Evolutionary conservation across 2,113 vertebrate species (phyloP).

Genomic region (Forbesichthys agassizii): DNA sequence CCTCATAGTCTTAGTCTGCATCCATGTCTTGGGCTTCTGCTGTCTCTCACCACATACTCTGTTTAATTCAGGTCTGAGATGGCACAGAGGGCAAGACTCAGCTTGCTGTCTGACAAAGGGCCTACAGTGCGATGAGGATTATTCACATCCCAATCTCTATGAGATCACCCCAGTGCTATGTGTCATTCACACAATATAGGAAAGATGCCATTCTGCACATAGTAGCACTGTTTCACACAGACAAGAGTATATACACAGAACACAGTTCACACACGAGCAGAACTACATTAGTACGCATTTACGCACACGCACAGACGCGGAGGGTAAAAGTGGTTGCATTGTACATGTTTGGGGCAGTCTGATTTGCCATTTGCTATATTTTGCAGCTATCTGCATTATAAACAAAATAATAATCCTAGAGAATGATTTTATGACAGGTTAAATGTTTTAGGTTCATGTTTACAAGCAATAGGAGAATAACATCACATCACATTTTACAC

Average conservation of each 20-base stretch:
- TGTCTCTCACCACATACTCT: conserved; percentile 9
- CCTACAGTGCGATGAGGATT: conserved; percentile 53
- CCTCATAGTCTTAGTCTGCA: neutral
- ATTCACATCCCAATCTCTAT: conserved; percentile 55
- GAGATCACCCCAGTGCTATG: conserved; percentile 62
- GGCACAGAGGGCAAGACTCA: conserved; percentile 65
- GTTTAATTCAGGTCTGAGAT: conserved; percentile 51
- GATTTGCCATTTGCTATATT: conserved; percentile 32
- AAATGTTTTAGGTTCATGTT: too few species aligned
- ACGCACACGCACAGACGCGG: conserved; percentile 17
- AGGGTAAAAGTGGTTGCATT: conserved; percentile 60
- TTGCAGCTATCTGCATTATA: too few species aligned
- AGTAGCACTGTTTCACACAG: conserved; percentile 47
- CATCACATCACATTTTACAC: too few species aligned
- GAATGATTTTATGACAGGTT: too few species aligned
- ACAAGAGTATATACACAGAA: conserved; percentile 50
- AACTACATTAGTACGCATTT: conserved; percentile 1
- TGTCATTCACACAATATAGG: conserved; percentile 57
- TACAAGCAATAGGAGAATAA: too few species aligned
- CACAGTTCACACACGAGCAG: conserved; percentile 12
- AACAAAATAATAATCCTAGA: too few species aligned
- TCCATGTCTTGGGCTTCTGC: neutral
- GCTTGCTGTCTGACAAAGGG: conserved; percentile 67
- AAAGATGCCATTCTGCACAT: conserved; percentile 61
- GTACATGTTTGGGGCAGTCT: conserved; percentile 43